Base-by-base conservation (phyloP, 1,140 invertebrate genomes). In the Diorhabda elongata region DNA sequence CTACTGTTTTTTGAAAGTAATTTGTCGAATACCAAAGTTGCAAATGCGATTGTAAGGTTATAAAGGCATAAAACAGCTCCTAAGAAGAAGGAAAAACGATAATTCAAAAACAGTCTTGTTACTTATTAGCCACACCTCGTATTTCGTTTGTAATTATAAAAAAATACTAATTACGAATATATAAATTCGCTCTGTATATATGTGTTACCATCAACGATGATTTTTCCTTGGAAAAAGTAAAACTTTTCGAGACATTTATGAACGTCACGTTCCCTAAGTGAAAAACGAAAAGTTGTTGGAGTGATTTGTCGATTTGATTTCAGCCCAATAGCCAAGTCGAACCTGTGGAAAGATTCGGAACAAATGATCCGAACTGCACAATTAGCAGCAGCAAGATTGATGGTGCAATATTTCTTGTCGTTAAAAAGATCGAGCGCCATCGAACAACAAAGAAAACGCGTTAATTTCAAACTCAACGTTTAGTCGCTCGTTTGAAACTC, bases 331-430 rank as follows among this genome's bases (percentile, higher is more conserved):
- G 47, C 47, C 47, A 61, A 66, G 63, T 42, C 52, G 64, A 64
- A 64, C 63, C 63, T 56, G 60, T 58, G 44, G 61, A 58, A 70
- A 63, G 52, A 45, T 58, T 67, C 45, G 45, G 64, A 66, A 70
- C 69, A 70, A 70, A 70, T 64, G 69, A 70, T 59, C 64, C 64
- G 4, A 60, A n/a, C 59, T 64, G 64, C 65, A 70, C 69, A 70
- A 70, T 70, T 70, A 70, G 69, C 69, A 70, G 60, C 61, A 45
- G 47, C 26, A 70, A 70, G 69, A 70, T 70, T 66, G 64, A 70
- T 70, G 69, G 69, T 64, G 69, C 69, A 58, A 70, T 70, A 70
- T 70, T 70, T 70, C 69, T 70, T 66, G 65, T 64, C 69, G 69
- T 64, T 70, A 64, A 70, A 70, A 70, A 70, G 69, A 70, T 70